Evolutionary conservation across 2,888 invertebrate species (phyloP).

Genomic region (Drosophila pseudotalamancana): DNA sequence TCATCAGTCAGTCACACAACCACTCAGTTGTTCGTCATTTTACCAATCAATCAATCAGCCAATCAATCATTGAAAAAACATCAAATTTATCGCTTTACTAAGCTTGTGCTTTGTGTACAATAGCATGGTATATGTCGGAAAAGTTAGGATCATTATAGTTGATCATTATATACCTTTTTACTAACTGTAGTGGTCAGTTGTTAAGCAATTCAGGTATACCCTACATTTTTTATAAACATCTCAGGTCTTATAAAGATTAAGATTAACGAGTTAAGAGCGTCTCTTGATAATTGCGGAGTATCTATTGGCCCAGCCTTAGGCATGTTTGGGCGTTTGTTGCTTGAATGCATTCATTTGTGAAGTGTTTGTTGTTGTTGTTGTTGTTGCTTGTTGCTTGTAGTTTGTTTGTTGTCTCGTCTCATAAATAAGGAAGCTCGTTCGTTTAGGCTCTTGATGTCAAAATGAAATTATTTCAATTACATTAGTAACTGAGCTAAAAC

Average conservation of each 20-base stretch:
- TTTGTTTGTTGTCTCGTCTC: conserved; percentile 36
- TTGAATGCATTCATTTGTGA: conserved; percentile 26
- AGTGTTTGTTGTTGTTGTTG: conserved; percentile 29
- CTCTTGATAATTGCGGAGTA: conserved; percentile 2
- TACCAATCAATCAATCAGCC: too few relatives aligned
- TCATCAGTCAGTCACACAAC: too few relatives aligned
- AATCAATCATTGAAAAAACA: too few relatives aligned
- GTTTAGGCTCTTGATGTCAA: conserved; percentile 57
- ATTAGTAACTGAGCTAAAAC: conserved; percentile 59
- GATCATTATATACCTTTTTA: too few relatives aligned
- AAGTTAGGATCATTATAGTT: too few relatives aligned
- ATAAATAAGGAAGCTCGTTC: conserved; percentile 65
- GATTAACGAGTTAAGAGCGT: background rate
- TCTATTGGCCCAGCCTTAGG: background rate
- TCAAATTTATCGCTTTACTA: too few relatives aligned
- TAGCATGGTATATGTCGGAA: too few relatives aligned
- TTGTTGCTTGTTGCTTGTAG: conserved; percentile 12
- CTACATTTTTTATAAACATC: too few relatives aligned
- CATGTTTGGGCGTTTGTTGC: conserved; percentile 1
- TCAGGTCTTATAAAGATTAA: background rate
- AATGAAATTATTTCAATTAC: conserved; percentile 76
- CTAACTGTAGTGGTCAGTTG: too few relatives aligned
- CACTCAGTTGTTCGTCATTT: too few relatives aligned
- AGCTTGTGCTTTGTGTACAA: too few relatives aligned
- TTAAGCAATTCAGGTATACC: too few relatives aligned